phyloP scores from a whole-genome alignment of 2,888 invertebrate species.

The Pinctada fucata region DNA sequence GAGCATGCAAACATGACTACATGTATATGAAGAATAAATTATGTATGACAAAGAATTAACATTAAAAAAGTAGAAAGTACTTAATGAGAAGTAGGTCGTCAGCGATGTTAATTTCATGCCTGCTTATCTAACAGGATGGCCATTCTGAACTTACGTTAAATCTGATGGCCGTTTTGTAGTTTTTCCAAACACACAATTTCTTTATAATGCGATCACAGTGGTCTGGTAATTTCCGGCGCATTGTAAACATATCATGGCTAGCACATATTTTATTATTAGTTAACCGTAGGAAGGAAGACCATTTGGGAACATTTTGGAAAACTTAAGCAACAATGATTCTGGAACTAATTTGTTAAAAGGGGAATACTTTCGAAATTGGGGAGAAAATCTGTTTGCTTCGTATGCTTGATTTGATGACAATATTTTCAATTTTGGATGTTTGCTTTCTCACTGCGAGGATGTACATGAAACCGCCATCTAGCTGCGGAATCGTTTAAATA shows the following conservation, averaged over 20 bases:
- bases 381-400: constrained; percentile 5
- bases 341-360: constrained; percentile 20
- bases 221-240: constrained; percentile 2
- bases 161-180: too few relatives aligned
- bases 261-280: neutral
- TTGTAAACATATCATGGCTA: neutral
- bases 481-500: constrained; percentile 4
- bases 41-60: too few relatives aligned
- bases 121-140: too few relatives aligned
- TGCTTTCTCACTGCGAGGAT: neutral
- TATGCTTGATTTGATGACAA: neutral
- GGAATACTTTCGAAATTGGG: neutral
- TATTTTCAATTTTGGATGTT: constrained; percentile 5
- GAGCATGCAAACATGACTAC: too few relatives aligned
- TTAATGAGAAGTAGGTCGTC: too few relatives aligned
- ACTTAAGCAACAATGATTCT: constrained; percentile 10
- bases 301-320: neutral
- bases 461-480: neutral
- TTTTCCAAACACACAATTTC: too few relatives aligned
- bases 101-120: too few relatives aligned
- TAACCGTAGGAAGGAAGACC: neutral
- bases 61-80: too few relatives aligned
- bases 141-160: too few relatives aligned
- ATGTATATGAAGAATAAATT: too few relatives aligned
- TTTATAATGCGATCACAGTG: neutral